Conservation (phyloP, 2,888 invertebrate genomes). For the Ennomos fuscantarius region DNA sequence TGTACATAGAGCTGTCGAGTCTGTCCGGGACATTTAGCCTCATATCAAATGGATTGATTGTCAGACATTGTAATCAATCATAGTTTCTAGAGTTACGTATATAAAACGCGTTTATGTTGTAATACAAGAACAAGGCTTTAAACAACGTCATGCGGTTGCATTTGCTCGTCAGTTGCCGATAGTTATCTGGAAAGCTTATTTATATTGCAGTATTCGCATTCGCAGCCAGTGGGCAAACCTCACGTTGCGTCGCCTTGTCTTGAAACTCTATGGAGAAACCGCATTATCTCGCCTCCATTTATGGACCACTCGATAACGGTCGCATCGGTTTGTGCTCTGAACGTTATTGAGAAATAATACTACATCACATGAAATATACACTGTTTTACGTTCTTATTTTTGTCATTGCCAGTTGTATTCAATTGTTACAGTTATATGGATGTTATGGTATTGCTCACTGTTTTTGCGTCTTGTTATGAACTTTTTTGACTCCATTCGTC, state of each 20-base stretch:
- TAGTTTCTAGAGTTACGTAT: slow-evolving; percentile 10
- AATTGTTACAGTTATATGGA: slow-evolving; percentile 3
- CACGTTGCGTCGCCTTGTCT: slow-evolving; percentile 32
- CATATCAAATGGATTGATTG: slow-evolving; percentile 4
- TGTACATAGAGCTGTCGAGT: too few relatives aligned
- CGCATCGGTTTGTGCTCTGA: slow-evolving; percentile 37
- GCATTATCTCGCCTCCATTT: slow-evolving; percentile 50
- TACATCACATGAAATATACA: slow-evolving; percentile 13
- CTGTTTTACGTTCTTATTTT: slow-evolving; percentile 25
- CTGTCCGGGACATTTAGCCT: neutral
- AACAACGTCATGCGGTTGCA: slow-evolving; percentile 10
- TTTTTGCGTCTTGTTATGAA: neutral
- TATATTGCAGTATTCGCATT: slow-evolving; percentile 43
- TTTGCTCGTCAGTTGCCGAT: slow-evolving; percentile 22
- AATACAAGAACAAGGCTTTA: slow-evolving; percentile 1
- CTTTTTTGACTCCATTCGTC: too few relatives aligned
- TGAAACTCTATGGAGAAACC: slow-evolving; percentile 60
- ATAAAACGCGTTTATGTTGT: neutral
- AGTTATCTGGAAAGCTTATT: slow-evolving; percentile 52
- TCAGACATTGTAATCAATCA: slow-evolving; percentile 5
- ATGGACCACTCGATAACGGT: slow-evolving; percentile 49
- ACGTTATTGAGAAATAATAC: slow-evolving; percentile 35
- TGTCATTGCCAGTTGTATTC: slow-evolving; percentile 23
- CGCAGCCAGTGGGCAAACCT: slow-evolving; percentile 45
- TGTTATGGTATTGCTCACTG: slow-evolving; percentile 3